These are phyloP conservation scores for Denticeps clupeoides DNA, from an alignment of 2,797 vertebrate species.

Conservation along the genomic window DNA sequence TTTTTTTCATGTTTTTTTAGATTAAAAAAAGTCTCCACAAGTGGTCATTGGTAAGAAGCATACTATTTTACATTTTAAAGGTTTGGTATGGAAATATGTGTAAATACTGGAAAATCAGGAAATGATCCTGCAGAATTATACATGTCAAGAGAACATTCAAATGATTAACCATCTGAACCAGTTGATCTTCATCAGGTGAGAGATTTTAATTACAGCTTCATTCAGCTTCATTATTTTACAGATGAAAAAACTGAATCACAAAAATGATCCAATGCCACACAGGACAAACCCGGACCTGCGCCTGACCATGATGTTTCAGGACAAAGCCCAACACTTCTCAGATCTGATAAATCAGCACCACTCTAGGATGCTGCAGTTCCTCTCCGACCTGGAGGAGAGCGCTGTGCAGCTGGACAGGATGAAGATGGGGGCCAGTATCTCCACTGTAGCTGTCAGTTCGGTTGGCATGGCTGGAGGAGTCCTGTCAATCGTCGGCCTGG, in stretches of 20 bases:
- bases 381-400: conserved; percentile 37
- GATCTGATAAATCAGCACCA: conserved; percentile 22
- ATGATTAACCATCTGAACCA: conserved; percentile 39
- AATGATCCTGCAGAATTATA: conserved; percentile 17
- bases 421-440: conserved; percentile 51
- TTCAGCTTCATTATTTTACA: too few species aligned
- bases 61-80: too few species aligned
- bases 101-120: too few species aligned
- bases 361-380: conserved; percentile 39
- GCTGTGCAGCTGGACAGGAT: conserved; percentile 50
- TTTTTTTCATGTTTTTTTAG: too few species aligned
- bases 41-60: conserved; percentile 14
- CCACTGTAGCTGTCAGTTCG: conserved; percentile 51
- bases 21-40: too few species aligned
- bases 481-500: conserved; percentile 50
- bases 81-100: too few species aligned
- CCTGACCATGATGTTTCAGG: conserved; percentile 40
- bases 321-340: conserved; percentile 29
- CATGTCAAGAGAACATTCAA: conserved; percentile 31
- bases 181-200: conserved; percentile 46
- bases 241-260: not conserved
- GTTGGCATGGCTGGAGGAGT: conserved; percentile 46
- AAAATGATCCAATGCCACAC: not conserved
- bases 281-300: conserved; percentile 43
- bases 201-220: not conserved